Conservation (phyloP, 2,888 invertebrate species). For the Lottia scabra region DNA sequence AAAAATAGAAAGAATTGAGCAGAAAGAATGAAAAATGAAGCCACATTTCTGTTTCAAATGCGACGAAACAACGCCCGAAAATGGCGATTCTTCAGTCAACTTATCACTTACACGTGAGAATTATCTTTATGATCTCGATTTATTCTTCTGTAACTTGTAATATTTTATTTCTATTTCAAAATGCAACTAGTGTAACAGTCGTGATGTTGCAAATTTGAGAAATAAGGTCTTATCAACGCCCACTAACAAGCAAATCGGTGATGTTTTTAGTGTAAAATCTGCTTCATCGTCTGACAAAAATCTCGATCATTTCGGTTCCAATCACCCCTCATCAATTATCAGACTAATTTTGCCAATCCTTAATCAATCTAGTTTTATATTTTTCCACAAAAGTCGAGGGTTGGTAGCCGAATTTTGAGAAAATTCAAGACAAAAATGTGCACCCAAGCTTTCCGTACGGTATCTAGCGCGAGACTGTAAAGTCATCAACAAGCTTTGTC, state of each 20-base stretch:
- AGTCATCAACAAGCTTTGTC: neutral
- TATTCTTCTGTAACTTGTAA: too few relatives aligned
- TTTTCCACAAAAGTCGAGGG: neutral
- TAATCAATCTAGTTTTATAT: too few relatives aligned
- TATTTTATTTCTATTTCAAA: too few relatives aligned
- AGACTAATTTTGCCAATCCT: too few relatives aligned
- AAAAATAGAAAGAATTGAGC: neutral
- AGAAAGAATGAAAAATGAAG: neutral
- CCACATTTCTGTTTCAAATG: too few relatives aligned
- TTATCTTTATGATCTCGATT: too few relatives aligned
- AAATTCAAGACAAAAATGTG: neutral
- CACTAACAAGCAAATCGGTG: neutral
- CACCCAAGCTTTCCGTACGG: neutral
- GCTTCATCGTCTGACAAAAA: neutral
- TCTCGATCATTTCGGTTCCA: neutral
- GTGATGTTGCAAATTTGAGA: too few relatives aligned
- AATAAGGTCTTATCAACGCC: neutral
- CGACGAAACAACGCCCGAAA: too few relatives aligned
- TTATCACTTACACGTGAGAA: too few relatives aligned
- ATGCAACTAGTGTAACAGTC: too few relatives aligned
- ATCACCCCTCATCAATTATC: neutral
- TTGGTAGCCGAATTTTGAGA: neutral
- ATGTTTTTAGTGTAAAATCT: too few relatives aligned
- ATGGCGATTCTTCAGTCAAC: too few relatives aligned
- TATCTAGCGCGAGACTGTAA: slow-evolving; percentile 6